Percentiles rank a stretch among this genome's conserved stretches.
phyloP scores from a whole-genome alignment of 2,113 vertebrate species.

The Ginglymostoma cirratum region DNA sequence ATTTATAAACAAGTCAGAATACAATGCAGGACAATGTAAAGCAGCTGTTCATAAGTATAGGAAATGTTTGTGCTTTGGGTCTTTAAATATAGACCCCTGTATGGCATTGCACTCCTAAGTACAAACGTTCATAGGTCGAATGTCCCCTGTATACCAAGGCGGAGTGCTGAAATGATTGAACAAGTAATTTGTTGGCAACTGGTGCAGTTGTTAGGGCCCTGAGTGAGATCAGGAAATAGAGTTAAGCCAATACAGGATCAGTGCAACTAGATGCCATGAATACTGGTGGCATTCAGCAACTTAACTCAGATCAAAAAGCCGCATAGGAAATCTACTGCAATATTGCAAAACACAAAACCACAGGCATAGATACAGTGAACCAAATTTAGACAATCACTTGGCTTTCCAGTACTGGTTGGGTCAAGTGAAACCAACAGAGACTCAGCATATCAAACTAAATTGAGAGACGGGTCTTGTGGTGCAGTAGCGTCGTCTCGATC shows the following conservation, averaged over 20 bases:
- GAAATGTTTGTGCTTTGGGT: too few relatives aligned
- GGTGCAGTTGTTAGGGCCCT: not conserved
- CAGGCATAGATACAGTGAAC: not conserved
- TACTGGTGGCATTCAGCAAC: not conserved
- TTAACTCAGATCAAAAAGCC: not conserved
- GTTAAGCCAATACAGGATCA: not conserved
- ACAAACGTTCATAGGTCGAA: too few relatives aligned
- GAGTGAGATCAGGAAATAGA: not conserved
- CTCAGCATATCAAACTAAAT: not conserved
- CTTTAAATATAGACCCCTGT: too few relatives aligned
- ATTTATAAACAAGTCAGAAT: too few relatives aligned
- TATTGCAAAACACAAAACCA: not conserved
- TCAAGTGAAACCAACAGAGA: not conserved
- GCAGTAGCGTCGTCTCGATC: too few relatives aligned
- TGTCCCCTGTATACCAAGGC: too few relatives aligned
- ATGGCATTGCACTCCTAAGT: too few relatives aligned
- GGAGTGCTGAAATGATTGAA: not conserved
- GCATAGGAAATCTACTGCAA: not conserved
- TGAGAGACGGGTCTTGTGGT: too few relatives aligned
- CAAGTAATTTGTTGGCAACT: not conserved
- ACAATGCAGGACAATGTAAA: too few relatives aligned
- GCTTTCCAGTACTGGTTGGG: too few relatives aligned
- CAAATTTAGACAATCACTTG: not conserved
- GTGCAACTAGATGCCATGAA: not conserved
- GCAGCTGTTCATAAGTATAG: too few relatives aligned